Evolutionary conservation across 2,888 invertebrate genomes (phyloP).

Genomic region (Zonitis immaculata): DNA sequence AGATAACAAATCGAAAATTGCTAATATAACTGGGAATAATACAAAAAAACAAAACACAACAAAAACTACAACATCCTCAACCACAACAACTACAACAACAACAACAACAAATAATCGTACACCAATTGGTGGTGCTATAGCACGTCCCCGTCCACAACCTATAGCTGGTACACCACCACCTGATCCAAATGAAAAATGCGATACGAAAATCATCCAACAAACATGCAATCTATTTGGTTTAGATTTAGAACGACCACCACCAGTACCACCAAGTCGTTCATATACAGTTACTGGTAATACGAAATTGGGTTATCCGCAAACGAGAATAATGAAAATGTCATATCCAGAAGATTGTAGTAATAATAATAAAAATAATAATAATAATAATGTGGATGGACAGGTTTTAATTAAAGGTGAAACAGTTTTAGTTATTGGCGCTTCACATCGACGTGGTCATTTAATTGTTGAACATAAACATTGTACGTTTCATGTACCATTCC

Average conservation of each 20-base stretch:
- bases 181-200: constrained; percentile 79
- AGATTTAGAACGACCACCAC: constrained; percentile 87
- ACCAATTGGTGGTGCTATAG: constrained; percentile 46
- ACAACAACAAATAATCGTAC: constrained; percentile 29
- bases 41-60: constrained; percentile 18
- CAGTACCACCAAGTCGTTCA: constrained; percentile 83
- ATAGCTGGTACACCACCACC: constrained; percentile 85
- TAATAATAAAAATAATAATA: no score
- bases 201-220: constrained; percentile 82
- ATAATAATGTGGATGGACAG: constrained; percentile 55
- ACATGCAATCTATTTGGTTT: constrained; percentile 87
- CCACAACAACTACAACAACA: constrained; percentile 19
- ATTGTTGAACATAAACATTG: constrained; percentile 72
- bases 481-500: constrained; percentile 75
- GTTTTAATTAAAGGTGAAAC: constrained; percentile 76
- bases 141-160: constrained; percentile 82
- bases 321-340: constrained; percentile 83
- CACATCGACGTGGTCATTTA: constrained; percentile 79
- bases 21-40: constrained; percentile 14
- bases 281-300: constrained; percentile 89
- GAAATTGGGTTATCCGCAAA: constrained; percentile 89
- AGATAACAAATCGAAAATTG: constrained; percentile 18
- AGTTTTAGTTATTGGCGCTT: constrained; percentile 84
- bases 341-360: constrained; percentile 63
- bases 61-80: constrained; percentile 20